Evolutionary conservation across 2,888 invertebrate species (phyloP), one percentile per base, ranked within the genome.

Genomic region (Euplexia lucipara): DNA sequence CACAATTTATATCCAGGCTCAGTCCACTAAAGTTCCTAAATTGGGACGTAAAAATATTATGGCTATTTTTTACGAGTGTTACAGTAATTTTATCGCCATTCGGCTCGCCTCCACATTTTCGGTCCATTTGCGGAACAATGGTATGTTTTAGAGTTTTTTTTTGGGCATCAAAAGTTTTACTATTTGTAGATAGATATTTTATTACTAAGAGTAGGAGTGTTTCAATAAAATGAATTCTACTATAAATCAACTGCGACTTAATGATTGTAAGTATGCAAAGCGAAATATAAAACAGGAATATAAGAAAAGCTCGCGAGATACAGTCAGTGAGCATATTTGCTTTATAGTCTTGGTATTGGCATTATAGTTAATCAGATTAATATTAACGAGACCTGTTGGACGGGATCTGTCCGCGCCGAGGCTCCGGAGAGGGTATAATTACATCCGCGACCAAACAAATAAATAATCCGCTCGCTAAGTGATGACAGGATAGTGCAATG

Each of bases 361-460:
- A 88, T 88, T 89, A 88, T 86, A 89, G 87, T 87, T 91, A 90
- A 92, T 92, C 91, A 88, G 91, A 91, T 92, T 91, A 90, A 90
- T 91, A 90, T 88, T 85, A 88, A 86, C 83, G 81, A 84, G 87
- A 91, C 92, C 87, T 85, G 92, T 91, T 82, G 70, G 84, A 90
- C 92, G 71, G 82, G 88, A 86, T 85, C 81, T 79, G 83, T 82
- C 74, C 64, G 71, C 72, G 64, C 62, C 83, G 84, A 81, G 82
- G 85, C 85, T 85, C 81, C 85, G 85, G 85, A 85, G 89, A 76
- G 79, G 81, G 83, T 91, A 90, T 93, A 93, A 92, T 93, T 93
- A 93, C 88, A 92, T 88, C 86, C 83, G 82, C 78, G 79, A 78
- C 82, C 83, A 90, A 90, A 91, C 88, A 91, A 91, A 93, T 91